phyloP scores from a whole-genome alignment of 1,140 invertebrate genomes.

The Colletes gigas region DNA sequence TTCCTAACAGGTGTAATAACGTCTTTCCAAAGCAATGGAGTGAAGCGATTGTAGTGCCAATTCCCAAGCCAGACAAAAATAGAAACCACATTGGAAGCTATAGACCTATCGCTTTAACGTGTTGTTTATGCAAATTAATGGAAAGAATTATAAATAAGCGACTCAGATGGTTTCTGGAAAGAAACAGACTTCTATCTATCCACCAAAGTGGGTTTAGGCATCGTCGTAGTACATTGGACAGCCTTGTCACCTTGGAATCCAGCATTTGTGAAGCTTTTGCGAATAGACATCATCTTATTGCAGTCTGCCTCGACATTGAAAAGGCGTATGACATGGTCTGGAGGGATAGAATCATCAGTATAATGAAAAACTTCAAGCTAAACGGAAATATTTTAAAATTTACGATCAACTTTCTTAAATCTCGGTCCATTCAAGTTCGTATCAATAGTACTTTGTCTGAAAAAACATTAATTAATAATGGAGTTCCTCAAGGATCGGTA shows the following conservation, averaged over 20 bases:
- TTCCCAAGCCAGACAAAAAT: neutral
- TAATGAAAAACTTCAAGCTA: neutral
- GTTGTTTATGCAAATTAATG: neutral
- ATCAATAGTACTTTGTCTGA: no score
- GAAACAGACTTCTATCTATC: neutral
- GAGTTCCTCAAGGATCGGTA: no score
- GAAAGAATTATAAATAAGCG: slow-evolving; percentile 5
- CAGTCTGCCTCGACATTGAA: no score
- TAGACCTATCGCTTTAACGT: neutral
- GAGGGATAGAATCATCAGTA: neutral
- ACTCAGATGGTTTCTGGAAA: neutral
- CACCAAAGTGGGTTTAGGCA: slow-evolving; percentile 1
- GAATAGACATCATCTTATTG: no score
- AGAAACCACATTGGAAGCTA: neutral
- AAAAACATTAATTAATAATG: no score
- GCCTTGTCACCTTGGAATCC: no score
- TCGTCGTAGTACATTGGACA: neutral
- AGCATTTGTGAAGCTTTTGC: no score
- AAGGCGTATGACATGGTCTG: no score
- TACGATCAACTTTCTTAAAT: no score
- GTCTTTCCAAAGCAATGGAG: neutral
- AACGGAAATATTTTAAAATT: no score
- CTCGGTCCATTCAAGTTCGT: no score
- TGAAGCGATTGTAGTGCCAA: neutral
- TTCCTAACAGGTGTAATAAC: no score